Percentiles rank a stretch among this genome's conserved stretches.
phyloP scores from a whole-genome alignment of 2,888 invertebrate genomes.

The Chromoteleia sp. region DNA sequence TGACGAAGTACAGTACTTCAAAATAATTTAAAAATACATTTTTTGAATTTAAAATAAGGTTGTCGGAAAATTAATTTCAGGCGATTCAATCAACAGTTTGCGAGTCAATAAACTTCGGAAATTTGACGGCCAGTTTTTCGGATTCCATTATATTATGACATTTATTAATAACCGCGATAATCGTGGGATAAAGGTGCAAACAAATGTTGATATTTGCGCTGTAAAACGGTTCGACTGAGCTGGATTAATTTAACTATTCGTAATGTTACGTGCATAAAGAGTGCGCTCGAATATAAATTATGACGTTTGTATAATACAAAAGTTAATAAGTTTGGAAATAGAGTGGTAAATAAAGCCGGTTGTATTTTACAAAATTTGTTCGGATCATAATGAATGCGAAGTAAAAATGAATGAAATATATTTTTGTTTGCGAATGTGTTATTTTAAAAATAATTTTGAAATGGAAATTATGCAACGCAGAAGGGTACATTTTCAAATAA shows the following conservation, averaged over 20 bases:
- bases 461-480: background rate
- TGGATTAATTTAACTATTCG: conserved; percentile 10
- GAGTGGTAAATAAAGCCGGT: background rate
- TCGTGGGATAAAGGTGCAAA: background rate
- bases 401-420: conserved; percentile 16
- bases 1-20: too few relatives aligned
- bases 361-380: background rate
- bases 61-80: background rate
- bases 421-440: background rate
- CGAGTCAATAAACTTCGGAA: background rate
- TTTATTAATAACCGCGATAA: background rate
- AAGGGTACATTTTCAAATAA: too few relatives aligned
- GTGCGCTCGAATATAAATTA: background rate
- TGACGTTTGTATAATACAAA: conserved; percentile 9
- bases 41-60: background rate
- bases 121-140: background rate
- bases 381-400: background rate
- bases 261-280: background rate
- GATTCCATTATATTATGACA: background rate
- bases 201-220: too few relatives aligned
- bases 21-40: background rate
- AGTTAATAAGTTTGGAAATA: conserved; percentile 7
- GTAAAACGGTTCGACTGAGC: background rate
- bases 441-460: background rate
- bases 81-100: conserved; percentile 9